These are phyloP conservation scores for Plebejus argus DNA, from an alignment of 2,888 invertebrate genomes.

Conservation along the genomic window DNA sequence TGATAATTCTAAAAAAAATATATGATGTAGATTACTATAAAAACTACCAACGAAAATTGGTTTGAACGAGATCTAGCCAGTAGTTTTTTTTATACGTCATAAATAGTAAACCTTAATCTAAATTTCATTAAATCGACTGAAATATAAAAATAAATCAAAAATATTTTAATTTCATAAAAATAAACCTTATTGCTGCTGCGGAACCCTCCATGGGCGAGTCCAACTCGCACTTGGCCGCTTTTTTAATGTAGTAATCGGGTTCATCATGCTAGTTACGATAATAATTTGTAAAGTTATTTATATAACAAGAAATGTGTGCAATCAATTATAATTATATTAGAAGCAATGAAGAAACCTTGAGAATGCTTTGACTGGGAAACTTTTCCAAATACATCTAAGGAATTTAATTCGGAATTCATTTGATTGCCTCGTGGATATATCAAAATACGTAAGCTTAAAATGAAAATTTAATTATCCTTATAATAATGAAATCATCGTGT, in stretches of 20 bases:
- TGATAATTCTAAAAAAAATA: no score
- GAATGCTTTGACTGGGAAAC: background rate
- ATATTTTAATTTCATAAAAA: no score
- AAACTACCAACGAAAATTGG: no score
- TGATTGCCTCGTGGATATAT: background rate
- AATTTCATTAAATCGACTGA: no score
- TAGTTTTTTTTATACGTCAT: no score
- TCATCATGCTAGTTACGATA: background rate
- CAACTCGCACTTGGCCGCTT: no score
- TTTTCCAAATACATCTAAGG: background rate
- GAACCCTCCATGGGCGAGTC: no score
- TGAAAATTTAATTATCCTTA: conserved; percentile 44
- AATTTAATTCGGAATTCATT: background rate
- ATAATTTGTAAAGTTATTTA: background rate
- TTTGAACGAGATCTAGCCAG: no score
- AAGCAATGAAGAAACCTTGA: background rate
- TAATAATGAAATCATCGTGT: conserved; percentile 48
- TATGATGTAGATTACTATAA: no score
- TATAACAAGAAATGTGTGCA: background rate
- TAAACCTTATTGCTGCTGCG: no score
- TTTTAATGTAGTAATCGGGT: background rate
- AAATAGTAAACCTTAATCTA: no score
- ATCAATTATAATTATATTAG: background rate
- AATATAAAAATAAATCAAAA: no score
- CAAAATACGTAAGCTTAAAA: conserved; percentile 35